Evolutionary conservation across 2,888 invertebrate species (phyloP).

Genomic region (Isoperla grammatica): DNA sequence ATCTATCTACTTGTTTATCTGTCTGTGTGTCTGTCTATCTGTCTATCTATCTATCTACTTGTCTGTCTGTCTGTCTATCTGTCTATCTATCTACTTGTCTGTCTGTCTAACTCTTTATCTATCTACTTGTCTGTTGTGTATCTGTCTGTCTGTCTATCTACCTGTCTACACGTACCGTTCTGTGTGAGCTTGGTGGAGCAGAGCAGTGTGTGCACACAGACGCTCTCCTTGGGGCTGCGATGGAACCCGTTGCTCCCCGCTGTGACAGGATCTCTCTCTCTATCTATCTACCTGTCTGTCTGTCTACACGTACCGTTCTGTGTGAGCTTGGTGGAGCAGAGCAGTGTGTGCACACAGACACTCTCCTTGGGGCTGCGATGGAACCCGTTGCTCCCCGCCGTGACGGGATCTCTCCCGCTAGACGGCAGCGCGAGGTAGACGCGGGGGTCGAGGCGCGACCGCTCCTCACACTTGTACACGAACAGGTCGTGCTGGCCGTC

Average conservation of each 20-base stretch:
- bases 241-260: slow-evolving; percentile 53
- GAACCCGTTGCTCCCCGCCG: slow-evolving; percentile 44
- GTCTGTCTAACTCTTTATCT: too few relatives aligned
- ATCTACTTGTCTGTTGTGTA: too few relatives aligned
- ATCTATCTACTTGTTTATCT: too few relatives aligned
- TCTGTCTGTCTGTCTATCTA: too few relatives aligned
- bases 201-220: slow-evolving; percentile 73
- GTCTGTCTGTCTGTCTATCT: too few relatives aligned
- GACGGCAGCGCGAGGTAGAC: slow-evolving; percentile 48
- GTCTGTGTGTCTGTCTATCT: too few relatives aligned
- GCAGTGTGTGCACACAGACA: slow-evolving; percentile 70
- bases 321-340: slow-evolving; percentile 95
- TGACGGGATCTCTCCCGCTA: slow-evolving; percentile 49
- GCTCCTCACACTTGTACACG: slow-evolving; percentile 90
- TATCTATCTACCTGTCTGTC: too few relatives aligned
- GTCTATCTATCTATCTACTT: too few relatives aligned
- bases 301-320: slow-evolving; percentile 83
- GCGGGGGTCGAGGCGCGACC: slow-evolving; percentile 57
- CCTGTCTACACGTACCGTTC: slow-evolving; percentile 75
- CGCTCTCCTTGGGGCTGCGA: slow-evolving; percentile 77
- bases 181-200: slow-evolving; percentile 97
- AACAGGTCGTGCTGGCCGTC: slow-evolving; percentile 86
- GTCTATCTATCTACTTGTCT: too few relatives aligned
- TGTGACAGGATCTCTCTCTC: too few relatives aligned
- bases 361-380: slow-evolving; percentile 79